Base-by-base conservation (phyloP, 2,888 invertebrate species). In the Nephrotoma flavescens region DNA sequence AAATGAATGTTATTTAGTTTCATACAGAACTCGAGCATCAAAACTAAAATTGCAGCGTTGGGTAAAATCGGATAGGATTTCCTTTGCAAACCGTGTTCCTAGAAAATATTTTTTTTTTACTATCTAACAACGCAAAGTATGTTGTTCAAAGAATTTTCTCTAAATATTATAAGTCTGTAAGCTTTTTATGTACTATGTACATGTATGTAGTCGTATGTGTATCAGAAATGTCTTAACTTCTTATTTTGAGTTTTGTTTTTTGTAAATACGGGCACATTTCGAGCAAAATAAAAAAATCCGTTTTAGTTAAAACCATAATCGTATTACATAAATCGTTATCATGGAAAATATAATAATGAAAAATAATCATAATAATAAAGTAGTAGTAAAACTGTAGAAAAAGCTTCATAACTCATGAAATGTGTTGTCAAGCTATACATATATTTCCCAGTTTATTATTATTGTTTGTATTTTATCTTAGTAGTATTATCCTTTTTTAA, bases 311-410 rank as follows among this genome's bases (percentile, higher is more conserved):
- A 71, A 71, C 71, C 84, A 84, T 84, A 84, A 84, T 41, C 84
- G 84, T 42, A 84, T 84, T 84, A 84, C 41, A 84, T 84, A 84
- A 84, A 84, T 84, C 84, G 84, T 84, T 84, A 84, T 84, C 84
- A 84, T 71, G 31, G 15, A 71, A 31, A 71, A 71, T 71, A 71
- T 52, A 52, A 71, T 71, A 31, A 31, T 71, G 71, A 71, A 71
- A 71, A 71, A 71, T 71, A 71, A 71, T 71, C 31, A 71, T 71
- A 31, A 71, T 71, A 71, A 71, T 71, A 71, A 71, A 71, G 71
- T 71, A 71, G 71, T 71, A 71, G 31, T 71, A 71, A 71, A 71
- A 31, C 31, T 31, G 71, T 71, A 71, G 19, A 71, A 71, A 31
- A 71, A 71, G 71, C 71, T 71, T 71, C 71, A 71, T 71, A 71